Conservation (phyloP, 2,888 invertebrate species). For the Acleris sparsana region DNA sequence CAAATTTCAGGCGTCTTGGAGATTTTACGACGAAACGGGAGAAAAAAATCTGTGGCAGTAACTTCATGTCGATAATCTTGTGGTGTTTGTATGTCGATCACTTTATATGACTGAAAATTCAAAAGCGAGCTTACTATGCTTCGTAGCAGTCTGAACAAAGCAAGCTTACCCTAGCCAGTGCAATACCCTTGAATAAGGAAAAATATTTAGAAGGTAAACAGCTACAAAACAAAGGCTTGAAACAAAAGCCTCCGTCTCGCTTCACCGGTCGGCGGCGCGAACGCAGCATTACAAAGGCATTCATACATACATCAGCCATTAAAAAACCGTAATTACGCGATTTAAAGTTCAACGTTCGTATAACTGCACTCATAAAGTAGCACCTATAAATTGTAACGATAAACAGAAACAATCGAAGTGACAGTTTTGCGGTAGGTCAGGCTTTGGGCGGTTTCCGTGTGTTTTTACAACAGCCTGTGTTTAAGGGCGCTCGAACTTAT, state of each 20-base stretch:
- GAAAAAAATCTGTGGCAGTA: too few relatives aligned
- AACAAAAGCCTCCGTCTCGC: slow-evolving; percentile 33
- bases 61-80: too few relatives aligned
- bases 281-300: slow-evolving; percentile 52
- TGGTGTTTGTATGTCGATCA: too few relatives aligned
- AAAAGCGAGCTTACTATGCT: too few relatives aligned
- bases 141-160: too few relatives aligned
- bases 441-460: slow-evolving; percentile 67
- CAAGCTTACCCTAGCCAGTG: not conserved
- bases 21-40: too few relatives aligned
- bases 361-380: slow-evolving; percentile 62
- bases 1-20: too few relatives aligned
- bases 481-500: slow-evolving; percentile 11
- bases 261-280: slow-evolving; percentile 38
- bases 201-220: slow-evolving; percentile 10
- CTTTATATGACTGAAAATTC: too few relatives aligned
- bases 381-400: slow-evolving; percentile 72
- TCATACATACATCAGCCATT: slow-evolving; percentile 58
- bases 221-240: slow-evolving; percentile 15
- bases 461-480: slow-evolving; percentile 42
- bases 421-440: slow-evolving; percentile 77
- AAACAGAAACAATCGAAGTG: slow-evolving; percentile 79
- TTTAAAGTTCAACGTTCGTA: slow-evolving; percentile 76
- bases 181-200: slow-evolving; percentile 9
- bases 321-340: slow-evolving; percentile 77